Evolutionary conservation across 2,113 vertebrate genomes (phyloP).

Genomic region (Tor tambroides): DNA sequence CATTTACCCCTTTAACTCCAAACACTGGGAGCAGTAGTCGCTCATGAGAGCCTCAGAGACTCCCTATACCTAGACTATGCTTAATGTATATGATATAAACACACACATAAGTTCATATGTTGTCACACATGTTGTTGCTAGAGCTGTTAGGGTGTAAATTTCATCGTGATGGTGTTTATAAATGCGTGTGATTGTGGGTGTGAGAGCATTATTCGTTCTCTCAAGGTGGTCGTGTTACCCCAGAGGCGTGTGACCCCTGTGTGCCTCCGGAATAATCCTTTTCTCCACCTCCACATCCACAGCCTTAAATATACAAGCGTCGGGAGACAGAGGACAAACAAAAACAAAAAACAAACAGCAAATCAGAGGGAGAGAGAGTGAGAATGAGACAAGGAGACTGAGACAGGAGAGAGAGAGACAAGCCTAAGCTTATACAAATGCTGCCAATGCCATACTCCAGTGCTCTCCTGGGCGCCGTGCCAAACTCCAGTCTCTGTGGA

Average conservation of each 20-base stretch:
- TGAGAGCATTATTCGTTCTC: neutral
- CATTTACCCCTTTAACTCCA: neutral
- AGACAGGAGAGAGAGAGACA: conserved; percentile 23
- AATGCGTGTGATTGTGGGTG: conserved; percentile 10
- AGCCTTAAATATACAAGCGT: conserved; percentile 37
- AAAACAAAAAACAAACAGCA: conserved; percentile 40
- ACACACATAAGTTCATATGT: conserved; percentile 3
- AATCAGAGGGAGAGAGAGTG: conserved; percentile 23
- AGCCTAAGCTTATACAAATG: conserved; percentile 34
- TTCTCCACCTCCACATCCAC: conserved; percentile 39
- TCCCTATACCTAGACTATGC: neutral
- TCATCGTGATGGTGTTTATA: neutral
- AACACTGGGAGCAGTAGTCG: neutral
- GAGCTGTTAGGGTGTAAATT: conserved; percentile 21
- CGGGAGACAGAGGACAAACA: conserved; percentile 35
- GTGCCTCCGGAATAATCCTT: conserved; percentile 39
- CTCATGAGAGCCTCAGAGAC: neutral
- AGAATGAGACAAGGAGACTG: neutral
- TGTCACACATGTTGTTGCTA: conserved; percentile 25
- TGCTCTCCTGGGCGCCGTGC: conserved; percentile 45
- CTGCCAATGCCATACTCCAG: conserved; percentile 47
- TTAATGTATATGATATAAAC: neutral
- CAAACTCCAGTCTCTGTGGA: conserved; percentile 54
- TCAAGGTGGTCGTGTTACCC: conserved; percentile 31
- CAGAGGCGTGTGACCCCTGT: conserved; percentile 21